Evolutionary conservation across 2,888 invertebrate genomes (phyloP).

Genomic region (Thera britannica): DNA sequence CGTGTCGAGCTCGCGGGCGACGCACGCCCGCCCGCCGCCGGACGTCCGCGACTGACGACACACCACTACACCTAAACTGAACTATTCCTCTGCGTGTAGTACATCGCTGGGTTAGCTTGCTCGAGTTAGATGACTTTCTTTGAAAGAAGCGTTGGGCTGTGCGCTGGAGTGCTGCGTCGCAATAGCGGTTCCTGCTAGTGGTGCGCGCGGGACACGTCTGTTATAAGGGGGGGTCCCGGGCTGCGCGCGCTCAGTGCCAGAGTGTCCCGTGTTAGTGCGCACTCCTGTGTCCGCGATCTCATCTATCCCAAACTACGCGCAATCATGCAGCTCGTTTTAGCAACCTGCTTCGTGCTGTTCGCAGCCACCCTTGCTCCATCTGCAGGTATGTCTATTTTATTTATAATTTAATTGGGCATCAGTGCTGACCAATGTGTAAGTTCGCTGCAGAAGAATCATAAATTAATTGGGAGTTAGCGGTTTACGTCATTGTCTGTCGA

Average conservation of each 20-base stretch:
- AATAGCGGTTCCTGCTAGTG: conserved; percentile 62
- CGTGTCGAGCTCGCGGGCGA: conserved; percentile 73
- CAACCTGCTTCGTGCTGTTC: conserved; percentile 82
- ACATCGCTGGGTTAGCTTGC: conserved; percentile 33
- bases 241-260: conserved; percentile 83
- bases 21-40: conserved; percentile 62
- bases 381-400: conserved; percentile 76
- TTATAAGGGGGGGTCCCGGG: conserved; percentile 82
- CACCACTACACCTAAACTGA: conserved; percentile 42
- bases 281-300: conserved; percentile 63
- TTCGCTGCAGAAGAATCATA: conserved; percentile 1
- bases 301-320: conserved; percentile 55
- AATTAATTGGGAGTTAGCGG: conserved; percentile 10
- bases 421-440: conserved; percentile 9
- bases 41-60: conserved; percentile 61
- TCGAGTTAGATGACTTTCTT: conserved; percentile 22
- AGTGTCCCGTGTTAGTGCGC: conserved; percentile 81
- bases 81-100: conserved; percentile 21
- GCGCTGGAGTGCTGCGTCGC: conserved; percentile 50
- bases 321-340: conserved; percentile 80
- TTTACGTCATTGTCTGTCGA: conserved; percentile 1
- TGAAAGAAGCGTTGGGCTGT: conserved; percentile 59
- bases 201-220: conserved; percentile 78
- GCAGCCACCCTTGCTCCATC: conserved; percentile 80
- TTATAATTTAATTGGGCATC: conserved; percentile 4